Conservation (phyloP, 2,797 vertebrate species). For the Glyptemys insculpta region DNA sequence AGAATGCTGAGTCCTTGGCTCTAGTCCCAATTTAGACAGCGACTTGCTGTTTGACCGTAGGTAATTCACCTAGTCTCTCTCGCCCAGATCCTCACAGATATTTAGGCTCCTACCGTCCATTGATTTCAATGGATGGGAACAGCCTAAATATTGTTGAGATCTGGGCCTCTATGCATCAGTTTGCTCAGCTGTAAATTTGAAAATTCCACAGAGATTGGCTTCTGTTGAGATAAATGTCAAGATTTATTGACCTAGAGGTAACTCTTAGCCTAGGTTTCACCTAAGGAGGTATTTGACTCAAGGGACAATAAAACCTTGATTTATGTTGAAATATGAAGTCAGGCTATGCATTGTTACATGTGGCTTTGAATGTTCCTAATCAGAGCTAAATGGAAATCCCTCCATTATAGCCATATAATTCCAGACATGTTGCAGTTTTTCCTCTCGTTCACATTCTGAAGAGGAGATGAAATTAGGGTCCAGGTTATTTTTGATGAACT, state of each 20-base stretch:
- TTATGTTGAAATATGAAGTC: background rate
- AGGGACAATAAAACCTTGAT: background rate
- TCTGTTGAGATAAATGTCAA: background rate
- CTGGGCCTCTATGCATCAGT: background rate
- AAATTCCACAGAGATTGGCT: background rate
- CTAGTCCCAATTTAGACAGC: background rate
- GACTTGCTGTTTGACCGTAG: background rate
- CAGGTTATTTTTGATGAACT: background rate
- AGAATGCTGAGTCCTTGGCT: fast-evolving
- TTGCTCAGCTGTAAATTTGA: slow-evolving; percentile 13
- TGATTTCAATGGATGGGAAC: background rate
- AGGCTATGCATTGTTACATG: background rate
- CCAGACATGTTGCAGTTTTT: background rate
- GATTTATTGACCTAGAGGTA: background rate
- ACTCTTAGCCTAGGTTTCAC: slow-evolving; percentile 15
- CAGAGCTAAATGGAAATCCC: background rate
- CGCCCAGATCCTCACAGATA: background rate
- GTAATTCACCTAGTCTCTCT: background rate
- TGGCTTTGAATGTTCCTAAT: background rate
- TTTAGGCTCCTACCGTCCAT: background rate
- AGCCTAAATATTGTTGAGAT: background rate
- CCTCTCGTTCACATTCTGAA: background rate
- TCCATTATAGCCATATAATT: background rate
- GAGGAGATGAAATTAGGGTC: background rate
- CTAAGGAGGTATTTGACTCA: background rate